Base-by-base conservation (phyloP, 2,888 invertebrate species). In the Selenia dentaria region DNA sequence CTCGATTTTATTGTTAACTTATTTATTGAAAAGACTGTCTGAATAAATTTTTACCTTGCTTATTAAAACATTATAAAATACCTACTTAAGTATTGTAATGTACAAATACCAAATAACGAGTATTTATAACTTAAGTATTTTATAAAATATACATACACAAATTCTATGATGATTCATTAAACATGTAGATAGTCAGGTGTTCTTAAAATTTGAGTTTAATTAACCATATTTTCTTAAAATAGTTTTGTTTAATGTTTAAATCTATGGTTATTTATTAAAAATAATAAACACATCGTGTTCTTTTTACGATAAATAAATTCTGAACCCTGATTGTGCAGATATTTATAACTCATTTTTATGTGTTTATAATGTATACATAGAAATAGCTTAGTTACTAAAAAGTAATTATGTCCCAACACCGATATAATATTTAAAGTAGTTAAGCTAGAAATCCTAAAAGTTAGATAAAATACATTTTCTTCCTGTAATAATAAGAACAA, bases 11-110 rank as follows among this genome's bases (percentile, higher is more conserved):
- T 28, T 32, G 34, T 32, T 26, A 28, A 48, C 46, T 55, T 45
- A 42, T 53, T 62, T 54, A 56, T 54, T 57, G 54, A 61, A 58
- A 62, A 62, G 62, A 59, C 62, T 62, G 62, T 58, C 51, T 51
- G 42, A 48, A 39, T 53, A 51, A 38, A 47, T 49, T 51, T 36
- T 16, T 51, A 57, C 16, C 16, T 43, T 39, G 31, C 26, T 42
- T 42, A 18, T 26, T 37, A 41, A 47, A 27, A 35, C 24, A 13
- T 37, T 41, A 22, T 22, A 5, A 27, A 32, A 32, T n/a, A n/a
- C n/a, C 33, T 6, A 22, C 44, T 10, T 48, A 20, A 29, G 35
- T 46, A 40, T 42, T 43, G 44, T 53, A 45, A 37, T 35, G 13
- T 25, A 14, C 9, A 25, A 25, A 25, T 16, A 31, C 10, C 9